These are phyloP conservation scores for Cephalopachus bancanus DNA, from an alignment of 2,797 vertebrate species.

Conservation along the genomic window DNA sequence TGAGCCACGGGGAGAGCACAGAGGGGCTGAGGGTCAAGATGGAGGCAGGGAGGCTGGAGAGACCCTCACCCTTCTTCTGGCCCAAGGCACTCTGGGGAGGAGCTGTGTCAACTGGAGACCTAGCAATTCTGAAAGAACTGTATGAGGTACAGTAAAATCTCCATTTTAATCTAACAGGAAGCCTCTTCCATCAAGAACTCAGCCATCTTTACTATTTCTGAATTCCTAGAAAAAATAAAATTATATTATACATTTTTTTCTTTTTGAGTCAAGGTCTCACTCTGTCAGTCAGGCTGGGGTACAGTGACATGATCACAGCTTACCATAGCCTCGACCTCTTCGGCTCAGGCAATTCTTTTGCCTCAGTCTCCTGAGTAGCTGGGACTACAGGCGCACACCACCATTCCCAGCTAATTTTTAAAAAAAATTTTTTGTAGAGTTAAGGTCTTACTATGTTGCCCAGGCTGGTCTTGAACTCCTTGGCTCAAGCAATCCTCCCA, in stretches of 20 bases:
- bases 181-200: neutral
- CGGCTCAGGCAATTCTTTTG: neutral
- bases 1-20: neutral
- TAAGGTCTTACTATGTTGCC: neutral
- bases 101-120: neutral
- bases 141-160: neutral
- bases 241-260: neutral
- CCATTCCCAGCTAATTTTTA: neutral
- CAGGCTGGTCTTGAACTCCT: neutral
- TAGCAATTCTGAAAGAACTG: neutral
- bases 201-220: constrained; percentile 1
- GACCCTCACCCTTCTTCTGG: neutral
- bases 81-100: neutral
- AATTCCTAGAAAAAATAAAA: no score
- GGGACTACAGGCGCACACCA: neutral
- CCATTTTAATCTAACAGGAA: neutral
- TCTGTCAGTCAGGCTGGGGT: neutral
- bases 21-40: neutral
- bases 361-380: neutral
- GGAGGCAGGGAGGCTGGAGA: neutral
- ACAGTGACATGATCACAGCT: neutral
- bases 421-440: neutral
- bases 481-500: neutral
- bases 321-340: neutral
- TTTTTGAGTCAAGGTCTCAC: neutral